These are phyloP conservation scores for Oceanodroma tethys DNA, from an alignment of 2,113 vertebrate genomes.

Conservation along the genomic window DNA sequence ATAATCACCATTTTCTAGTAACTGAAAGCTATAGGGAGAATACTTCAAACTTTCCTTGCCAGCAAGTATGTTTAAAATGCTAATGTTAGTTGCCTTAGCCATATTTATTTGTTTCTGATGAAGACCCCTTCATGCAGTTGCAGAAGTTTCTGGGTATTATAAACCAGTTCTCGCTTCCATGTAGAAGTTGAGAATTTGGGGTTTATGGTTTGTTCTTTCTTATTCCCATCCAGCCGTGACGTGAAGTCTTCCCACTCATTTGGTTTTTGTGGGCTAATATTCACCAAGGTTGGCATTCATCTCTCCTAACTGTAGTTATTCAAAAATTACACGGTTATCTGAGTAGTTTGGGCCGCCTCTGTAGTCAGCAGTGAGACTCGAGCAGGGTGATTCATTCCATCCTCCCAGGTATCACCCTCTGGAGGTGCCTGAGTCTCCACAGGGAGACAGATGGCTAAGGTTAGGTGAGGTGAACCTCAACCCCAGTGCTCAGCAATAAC, in stretches of 20 bases:
- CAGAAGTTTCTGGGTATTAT: neutral
- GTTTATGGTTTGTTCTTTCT: neutral
- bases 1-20: neutral
- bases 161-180: neutral
- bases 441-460: constrained; percentile 58
- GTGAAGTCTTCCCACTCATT: constrained; percentile 26
- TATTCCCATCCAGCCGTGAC: neutral
- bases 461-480: constrained; percentile 55
- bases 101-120: neutral
- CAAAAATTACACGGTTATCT: neutral
- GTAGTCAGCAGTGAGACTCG: constrained; percentile 31
- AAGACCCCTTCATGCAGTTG: neutral
- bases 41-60: neutral
- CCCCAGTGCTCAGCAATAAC: constrained; percentile 44
- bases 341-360: neutral
- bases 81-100: neutral
- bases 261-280: neutral
- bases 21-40: neutral
- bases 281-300: neutral
- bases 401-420: constrained; percentile 31
- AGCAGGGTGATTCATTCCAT: constrained; percentile 48
- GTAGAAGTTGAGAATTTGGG: neutral
- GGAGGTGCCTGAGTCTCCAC: neutral
- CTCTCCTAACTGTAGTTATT: neutral
- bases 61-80: neutral